Evolutionary conservation across 2,797 vertebrate genomes (phyloP), one percentile per base, ranked within the genome.

Genomic region (Taeniopygia guttata): DNA sequence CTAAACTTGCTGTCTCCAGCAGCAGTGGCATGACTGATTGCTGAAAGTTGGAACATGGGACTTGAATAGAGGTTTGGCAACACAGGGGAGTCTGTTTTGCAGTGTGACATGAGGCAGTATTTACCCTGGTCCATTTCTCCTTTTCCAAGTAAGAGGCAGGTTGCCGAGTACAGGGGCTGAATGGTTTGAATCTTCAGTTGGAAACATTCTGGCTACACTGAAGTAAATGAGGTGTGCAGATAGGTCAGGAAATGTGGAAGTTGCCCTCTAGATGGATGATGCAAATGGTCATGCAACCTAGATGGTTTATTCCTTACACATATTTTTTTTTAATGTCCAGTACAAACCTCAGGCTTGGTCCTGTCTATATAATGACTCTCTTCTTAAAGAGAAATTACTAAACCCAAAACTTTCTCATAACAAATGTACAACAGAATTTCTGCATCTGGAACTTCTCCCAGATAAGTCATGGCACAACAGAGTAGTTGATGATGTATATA

Each of bases 41-140:
- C 78, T 70, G 43, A 18, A 72, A 70, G 54, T 84, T 86, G 52
- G 51, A 89, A 48, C 83, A 82, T 81, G 83, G 82, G 51, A 63
- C 68, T 84, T 92, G 77, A 95, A 90, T 76, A 92, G 93, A 77
- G 75, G 48, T 95, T 95, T 96, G 89, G 91, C 91, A 92, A 36
- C 64, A 25, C 42, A 56, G 55, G 76, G 36, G 90, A 88, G 89
- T 90, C 94, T 94, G 40, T 85, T 94, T 62, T 77, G 82, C 59
- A 83, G 66, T 68, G 78, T 85, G 91, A 72, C 67, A 51, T 90
- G 94, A 94, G 86, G 91, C 89, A 95, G 90, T 92, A 79, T 95
- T 96, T 94, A 96, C 89, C 66, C 93, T 91, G 46, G 42, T 92
- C 84, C 63, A 38, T 81, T 96, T 93, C 85, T 95, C 60, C 62